phyloP scores from a whole-genome alignment of 2,113 vertebrate species.

The Ceratotherium simum region DNA sequence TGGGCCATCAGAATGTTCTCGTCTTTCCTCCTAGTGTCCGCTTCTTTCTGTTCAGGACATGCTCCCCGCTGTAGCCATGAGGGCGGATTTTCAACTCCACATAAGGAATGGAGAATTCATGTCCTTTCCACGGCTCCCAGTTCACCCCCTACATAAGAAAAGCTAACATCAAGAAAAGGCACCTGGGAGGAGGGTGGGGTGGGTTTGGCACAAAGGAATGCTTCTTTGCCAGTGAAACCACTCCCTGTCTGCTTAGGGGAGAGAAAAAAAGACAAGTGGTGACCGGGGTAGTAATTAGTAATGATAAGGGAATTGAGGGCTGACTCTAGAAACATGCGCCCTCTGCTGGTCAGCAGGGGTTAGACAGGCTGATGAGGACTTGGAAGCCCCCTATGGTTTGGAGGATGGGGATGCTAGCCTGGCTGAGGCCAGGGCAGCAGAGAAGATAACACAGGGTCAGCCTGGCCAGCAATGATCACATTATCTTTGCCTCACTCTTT shows the following conservation, averaged over 20 bases:
- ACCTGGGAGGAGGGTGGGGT: background rate
- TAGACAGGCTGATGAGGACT: background rate
- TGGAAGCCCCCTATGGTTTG: rapidly evolving
- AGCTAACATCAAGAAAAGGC: background rate
- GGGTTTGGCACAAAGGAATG: background rate
- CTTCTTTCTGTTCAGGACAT: slow-evolving; percentile 84
- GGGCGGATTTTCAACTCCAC: slow-evolving; percentile 93
- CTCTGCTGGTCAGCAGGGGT: slow-evolving; percentile 31
- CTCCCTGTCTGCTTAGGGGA: background rate
- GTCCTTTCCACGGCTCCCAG: slow-evolving; percentile 96
- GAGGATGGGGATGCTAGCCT: rapidly evolving
- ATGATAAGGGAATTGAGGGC: background rate
- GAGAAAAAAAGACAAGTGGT: background rate
- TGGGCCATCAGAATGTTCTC: slow-evolving; percentile 55
- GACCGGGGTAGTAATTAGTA: no score
- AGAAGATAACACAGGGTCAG: background rate
- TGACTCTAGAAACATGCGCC: background rate
- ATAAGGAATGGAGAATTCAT: slow-evolving; percentile 92
- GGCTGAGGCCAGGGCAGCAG: rapidly evolving
- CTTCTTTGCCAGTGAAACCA: background rate
- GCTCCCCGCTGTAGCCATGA: slow-evolving; percentile 77
- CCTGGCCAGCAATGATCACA: background rate
- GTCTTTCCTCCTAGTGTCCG: slow-evolving; percentile 81
- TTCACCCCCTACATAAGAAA: slow-evolving; percentile 90
- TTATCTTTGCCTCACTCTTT: background rate